These are phyloP conservation scores for Drosophila lutescens DNA, from an alignment of 2,888 invertebrate species.

Conservation along the genomic window DNA sequence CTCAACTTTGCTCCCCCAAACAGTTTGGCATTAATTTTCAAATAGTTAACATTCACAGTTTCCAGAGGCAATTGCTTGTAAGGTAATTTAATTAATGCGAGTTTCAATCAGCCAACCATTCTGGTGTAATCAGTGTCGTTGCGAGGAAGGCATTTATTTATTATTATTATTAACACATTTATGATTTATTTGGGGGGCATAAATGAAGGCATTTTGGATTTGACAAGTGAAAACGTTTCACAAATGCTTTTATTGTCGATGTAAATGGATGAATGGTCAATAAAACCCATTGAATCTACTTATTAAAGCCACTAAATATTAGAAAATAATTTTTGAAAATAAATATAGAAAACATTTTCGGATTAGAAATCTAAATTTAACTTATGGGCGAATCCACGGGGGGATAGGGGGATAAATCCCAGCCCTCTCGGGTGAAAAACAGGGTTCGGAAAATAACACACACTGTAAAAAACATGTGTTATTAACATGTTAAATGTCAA, in stretches of 20 bases:
- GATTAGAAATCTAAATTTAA: too few species aligned
- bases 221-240: not conserved
- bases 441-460: too few species aligned
- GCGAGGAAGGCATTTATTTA: conserved; percentile 1
- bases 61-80: conserved; percentile 34
- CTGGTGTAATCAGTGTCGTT: conserved; percentile 8
- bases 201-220: not conserved
- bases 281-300: too few species aligned
- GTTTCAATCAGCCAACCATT: conserved; percentile 16
- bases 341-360: too few species aligned
- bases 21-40: conserved; percentile 16
- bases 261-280: too few species aligned
- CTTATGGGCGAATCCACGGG: too few species aligned
- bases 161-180: conserved; percentile 1
- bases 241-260: not conserved
- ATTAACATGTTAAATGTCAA: too few species aligned
- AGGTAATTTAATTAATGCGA: conserved; percentile 40
- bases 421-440: too few species aligned
- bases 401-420: too few species aligned
- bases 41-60: conserved; percentile 35
- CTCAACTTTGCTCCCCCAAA: conserved; percentile 1
- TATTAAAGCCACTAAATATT: too few species aligned
- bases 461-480: too few species aligned
- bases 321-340: too few species aligned
- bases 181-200: conserved; percentile 9